Evolutionary conservation across 2,888 invertebrate genomes (phyloP).

Genomic region (Drosophila parthenogenetica): DNA sequence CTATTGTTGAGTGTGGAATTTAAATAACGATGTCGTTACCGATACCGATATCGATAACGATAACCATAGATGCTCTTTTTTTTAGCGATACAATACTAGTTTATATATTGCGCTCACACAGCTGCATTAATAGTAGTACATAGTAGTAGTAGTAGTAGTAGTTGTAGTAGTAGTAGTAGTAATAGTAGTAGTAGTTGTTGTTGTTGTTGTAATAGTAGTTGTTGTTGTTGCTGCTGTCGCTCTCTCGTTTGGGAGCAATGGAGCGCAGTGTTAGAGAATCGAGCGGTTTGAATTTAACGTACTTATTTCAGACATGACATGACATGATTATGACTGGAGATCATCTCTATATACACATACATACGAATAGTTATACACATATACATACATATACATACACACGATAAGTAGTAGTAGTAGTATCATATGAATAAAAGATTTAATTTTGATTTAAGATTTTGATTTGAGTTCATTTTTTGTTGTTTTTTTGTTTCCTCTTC

Average conservation of each 20-base stretch:
- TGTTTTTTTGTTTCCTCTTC: slow-evolving; percentile 14
- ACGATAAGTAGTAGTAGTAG: slow-evolving; percentile 10
- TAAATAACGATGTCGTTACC: slow-evolving; percentile 31
- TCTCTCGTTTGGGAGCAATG: slow-evolving; percentile 13
- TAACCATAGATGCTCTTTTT: not conserved
- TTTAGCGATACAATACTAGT: slow-evolving; percentile 28
- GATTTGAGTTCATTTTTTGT: slow-evolving; percentile 64
- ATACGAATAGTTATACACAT: slow-evolving; percentile 4
- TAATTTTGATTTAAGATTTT: slow-evolving; percentile 72
- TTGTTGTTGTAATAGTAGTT: slow-evolving; percentile 32
- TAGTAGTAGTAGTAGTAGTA: slow-evolving; percentile 39
- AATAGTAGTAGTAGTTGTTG: slow-evolving; percentile 32
- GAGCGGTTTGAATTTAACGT: slow-evolving; percentile 80
- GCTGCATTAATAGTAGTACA: slow-evolving; percentile 26
- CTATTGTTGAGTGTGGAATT: slow-evolving; percentile 67
- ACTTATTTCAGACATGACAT: slow-evolving; percentile 65
- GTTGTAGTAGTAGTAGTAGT: slow-evolving; percentile 36
- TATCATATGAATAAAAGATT: slow-evolving; percentile 35
- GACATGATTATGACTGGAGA: slow-evolving; percentile 45
- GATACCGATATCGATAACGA: slow-evolving; percentile 6
- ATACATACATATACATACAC: slow-evolving; percentile 6
- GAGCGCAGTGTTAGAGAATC: slow-evolving; percentile 34
- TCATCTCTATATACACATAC: slow-evolving; percentile 28
- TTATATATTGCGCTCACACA: slow-evolving; percentile 39
- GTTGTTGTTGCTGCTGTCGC: slow-evolving; percentile 17